Percentiles rank a stretch among this genome's conserved stretches.
Conservation (phyloP, 2,888 invertebrate genomes). For the Apodemia zela region DNA sequence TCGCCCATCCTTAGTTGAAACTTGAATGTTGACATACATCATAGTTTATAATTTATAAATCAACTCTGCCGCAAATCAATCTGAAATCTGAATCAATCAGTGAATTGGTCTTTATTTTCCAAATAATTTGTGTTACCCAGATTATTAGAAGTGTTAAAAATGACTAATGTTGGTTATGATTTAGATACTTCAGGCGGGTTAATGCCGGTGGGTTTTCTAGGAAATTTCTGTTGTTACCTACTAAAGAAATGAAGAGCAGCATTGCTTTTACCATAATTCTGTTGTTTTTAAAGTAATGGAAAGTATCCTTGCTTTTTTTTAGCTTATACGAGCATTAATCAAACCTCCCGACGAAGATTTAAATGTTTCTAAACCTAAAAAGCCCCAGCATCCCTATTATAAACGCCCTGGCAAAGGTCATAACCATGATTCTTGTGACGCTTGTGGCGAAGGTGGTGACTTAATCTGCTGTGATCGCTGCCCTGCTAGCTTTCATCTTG, state of each 20-base stretch:
- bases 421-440: slow-evolving; percentile 96
- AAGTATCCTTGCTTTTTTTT: slow-evolving; percentile 38
- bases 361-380: slow-evolving; percentile 77
- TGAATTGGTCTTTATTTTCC: too few relatives aligned
- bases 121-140: too few relatives aligned
- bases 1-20: too few relatives aligned
- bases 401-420: slow-evolving; percentile 93
- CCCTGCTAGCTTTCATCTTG: slow-evolving; percentile 96
- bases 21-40: too few relatives aligned
- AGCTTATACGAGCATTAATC: slow-evolving; percentile 94
- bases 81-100: too few relatives aligned
- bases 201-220: slow-evolving; percentile 87
- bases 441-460: slow-evolving; percentile 96
- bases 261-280: slow-evolving; percentile 20
- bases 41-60: too few relatives aligned
- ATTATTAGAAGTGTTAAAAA: slow-evolving; percentile 30
- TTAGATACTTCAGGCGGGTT: slow-evolving; percentile 89
- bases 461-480: slow-evolving; percentile 97
- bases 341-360: slow-evolving; percentile 92
- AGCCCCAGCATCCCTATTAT: slow-evolving; percentile 89
- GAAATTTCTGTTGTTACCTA: too few relatives aligned
- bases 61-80: too few relatives aligned
- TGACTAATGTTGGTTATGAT: slow-evolving; percentile 85
- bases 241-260: slow-evolving; percentile 39
- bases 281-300: slow-evolving; percentile 6